Conservation (phyloP, 2,888 invertebrate genomes). For the Troides aeacus region DNA sequence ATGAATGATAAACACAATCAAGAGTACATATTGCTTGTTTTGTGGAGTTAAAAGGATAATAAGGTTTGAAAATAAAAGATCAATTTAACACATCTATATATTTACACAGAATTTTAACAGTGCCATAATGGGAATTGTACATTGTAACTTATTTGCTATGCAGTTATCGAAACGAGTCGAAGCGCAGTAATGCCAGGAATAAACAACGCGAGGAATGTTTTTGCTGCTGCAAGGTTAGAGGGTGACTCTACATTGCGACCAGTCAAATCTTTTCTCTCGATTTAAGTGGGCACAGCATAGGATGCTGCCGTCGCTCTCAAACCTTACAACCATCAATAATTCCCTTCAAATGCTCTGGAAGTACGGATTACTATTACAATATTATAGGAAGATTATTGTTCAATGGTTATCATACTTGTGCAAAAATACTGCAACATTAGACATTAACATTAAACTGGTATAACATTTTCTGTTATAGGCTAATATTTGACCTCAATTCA, state of each 20-base stretch:
- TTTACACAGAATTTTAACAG: slow-evolving; percentile 79
- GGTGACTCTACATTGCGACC: slow-evolving; percentile 63
- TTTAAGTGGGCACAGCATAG: slow-evolving; percentile 67
- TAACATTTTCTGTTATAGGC: slow-evolving; percentile 1
- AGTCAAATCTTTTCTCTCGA: slow-evolving; percentile 68
- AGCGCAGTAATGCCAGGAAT: slow-evolving; percentile 61
- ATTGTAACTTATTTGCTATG: slow-evolving; percentile 54
- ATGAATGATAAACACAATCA: too few species aligned
- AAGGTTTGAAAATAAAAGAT: slow-evolving; percentile 54
- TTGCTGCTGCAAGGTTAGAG: slow-evolving; percentile 46
- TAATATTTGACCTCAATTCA: too few species aligned
- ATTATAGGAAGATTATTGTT: slow-evolving; percentile 34
- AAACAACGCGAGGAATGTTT: slow-evolving; percentile 50
- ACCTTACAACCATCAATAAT: slow-evolving; percentile 52
- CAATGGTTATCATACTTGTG: slow-evolving; percentile 14
- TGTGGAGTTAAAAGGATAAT: too few species aligned
- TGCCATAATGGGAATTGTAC: slow-evolving; percentile 70
- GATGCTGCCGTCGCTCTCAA: slow-evolving; percentile 67
- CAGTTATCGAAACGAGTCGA: slow-evolving; percentile 60
- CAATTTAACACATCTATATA: slow-evolving; percentile 78
- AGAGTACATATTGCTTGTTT: too few species aligned
- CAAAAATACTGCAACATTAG: slow-evolving; percentile 20
- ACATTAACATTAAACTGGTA: slow-evolving; percentile 16
- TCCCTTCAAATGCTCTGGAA: slow-evolving; percentile 48
- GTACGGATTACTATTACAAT: slow-evolving; percentile 43